These are phyloP conservation scores for Stenichneumon culpator DNA, from an alignment of 2,888 invertebrate genomes.

Conservation along the genomic window DNA sequence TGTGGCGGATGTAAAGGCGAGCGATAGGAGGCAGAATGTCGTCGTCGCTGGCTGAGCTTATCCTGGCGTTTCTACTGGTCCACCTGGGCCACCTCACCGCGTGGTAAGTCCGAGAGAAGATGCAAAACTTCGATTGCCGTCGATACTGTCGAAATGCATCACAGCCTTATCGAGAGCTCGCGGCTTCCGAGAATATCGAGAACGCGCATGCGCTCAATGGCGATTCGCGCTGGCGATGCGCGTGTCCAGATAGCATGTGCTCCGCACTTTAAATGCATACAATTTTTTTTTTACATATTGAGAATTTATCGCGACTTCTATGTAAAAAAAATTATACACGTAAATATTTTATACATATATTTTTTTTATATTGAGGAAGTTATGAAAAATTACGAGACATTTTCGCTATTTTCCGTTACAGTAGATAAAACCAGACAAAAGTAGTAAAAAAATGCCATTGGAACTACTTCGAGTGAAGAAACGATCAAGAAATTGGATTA, in stretches of 20 bases:
- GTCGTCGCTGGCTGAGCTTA: conserved; percentile 73
- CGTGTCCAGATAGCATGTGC: conserved; percentile 29
- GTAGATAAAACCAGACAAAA: not conserved
- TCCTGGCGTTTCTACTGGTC: conserved; percentile 75
- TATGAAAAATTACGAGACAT: too few relatives aligned
- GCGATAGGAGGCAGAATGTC: conserved; percentile 78
- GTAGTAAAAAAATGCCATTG: not conserved
- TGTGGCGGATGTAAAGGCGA: conserved; percentile 56
- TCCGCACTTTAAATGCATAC: conserved; percentile 9
- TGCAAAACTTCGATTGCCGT: not conserved
- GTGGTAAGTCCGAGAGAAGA: conserved; percentile 73
- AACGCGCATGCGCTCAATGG: conserved; percentile 29
- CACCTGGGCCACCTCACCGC: conserved; percentile 76
- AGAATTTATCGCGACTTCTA: not conserved
- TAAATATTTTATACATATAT: not conserved
- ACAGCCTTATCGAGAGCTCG: not conserved
- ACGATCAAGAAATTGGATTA: not conserved
- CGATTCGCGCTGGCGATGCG: not conserved
- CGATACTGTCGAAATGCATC: not conserved
- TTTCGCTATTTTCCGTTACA: not conserved
- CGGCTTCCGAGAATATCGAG: not conserved
- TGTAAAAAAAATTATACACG: not conserved
- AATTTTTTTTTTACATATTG: not conserved
- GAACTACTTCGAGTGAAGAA: not conserved
- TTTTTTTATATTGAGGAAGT: not conserved